These are phyloP conservation scores for Pyrgus malvae DNA, from an alignment of 2,888 invertebrate species.

Conservation along the genomic window DNA sequence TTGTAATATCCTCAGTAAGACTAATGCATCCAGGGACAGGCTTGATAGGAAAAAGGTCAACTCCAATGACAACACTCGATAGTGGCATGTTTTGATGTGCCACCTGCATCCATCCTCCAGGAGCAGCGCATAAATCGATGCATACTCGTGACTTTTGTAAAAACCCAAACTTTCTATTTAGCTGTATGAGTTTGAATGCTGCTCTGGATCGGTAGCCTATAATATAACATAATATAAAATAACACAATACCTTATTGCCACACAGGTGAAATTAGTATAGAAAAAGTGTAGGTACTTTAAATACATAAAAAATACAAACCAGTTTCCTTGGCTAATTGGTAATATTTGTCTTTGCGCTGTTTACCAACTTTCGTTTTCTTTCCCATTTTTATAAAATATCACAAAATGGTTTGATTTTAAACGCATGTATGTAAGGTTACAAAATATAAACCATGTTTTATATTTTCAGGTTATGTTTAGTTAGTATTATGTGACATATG, in stretches of 20 bases:
- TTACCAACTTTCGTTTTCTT: conserved; percentile 98
- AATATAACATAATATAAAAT: conserved; percentile 33
- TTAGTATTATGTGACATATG: no score
- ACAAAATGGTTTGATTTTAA: no score
- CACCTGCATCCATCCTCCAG: conserved; percentile 99
- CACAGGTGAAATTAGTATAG: no score
- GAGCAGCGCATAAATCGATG: conserved; percentile 99
- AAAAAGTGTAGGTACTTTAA: no score
- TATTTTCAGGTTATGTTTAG: no score
- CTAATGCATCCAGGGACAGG: conserved; percentile 94
- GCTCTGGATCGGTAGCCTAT: conserved; percentile 97
- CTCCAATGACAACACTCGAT: conserved; percentile 96
- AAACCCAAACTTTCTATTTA: conserved; percentile 98
- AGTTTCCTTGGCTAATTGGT: conserved; percentile 98
- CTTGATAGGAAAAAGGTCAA: conserved; percentile 96
- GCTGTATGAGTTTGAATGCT: conserved; percentile 99
- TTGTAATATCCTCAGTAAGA: conserved; percentile 97
- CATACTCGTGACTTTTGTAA: conserved; percentile 97
- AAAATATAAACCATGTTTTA: not conserved
- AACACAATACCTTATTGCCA: no score
- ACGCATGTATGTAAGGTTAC: no score
- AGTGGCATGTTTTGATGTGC: conserved; percentile 98
- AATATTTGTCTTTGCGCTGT: conserved; percentile 98
- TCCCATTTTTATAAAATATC: conserved; percentile 84
- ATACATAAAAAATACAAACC: conserved; percentile 87